Evolutionary conservation across 2,113 vertebrate genomes (phyloP), one percentile per base, ranked within the genome.

Genomic region (Syngnathus scovelli): DNA sequence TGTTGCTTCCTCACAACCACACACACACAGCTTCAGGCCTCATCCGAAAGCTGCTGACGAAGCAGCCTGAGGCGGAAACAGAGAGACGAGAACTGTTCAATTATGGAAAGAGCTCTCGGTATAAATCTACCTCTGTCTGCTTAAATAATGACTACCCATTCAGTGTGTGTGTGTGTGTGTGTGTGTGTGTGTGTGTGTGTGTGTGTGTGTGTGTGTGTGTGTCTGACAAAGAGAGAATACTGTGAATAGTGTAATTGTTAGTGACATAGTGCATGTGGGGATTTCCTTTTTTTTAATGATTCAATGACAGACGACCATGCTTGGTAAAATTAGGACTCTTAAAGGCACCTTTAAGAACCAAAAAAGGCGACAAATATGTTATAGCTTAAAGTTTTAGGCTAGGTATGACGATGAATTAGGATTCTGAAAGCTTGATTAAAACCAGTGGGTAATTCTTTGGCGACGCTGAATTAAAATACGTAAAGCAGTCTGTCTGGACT

Each of bases 21-120:
- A 51, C 49, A 68, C 69, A 55, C 64, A 44, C 49, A 38, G 73
- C 76, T 67, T 62, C 12, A 38, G 66, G 75, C 62, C 71, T 78
- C 70, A 75, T 60, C 73, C 73, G 61, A 71, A 85, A 84, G 69
- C 73, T 83, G 85, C 83, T 88, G 88, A 89, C 79, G 76, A 78
- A 80, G 89, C 88, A 78, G 55, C 48, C 68, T 21, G 59, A 75
- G 69, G 77, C 63, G 63, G 81, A 88, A 85, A 84, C 77, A 83
- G 55, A 80, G 72, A 77, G 70, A 80, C 64, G 77, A 87, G 88
- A 87, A 86, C 77, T 78, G 68, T 87, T 90, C 83, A 91, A 89
- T 90, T 90, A 90, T 90, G 81, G 78, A 88, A 83, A 90, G 84
- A 88, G 85, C 84, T 82, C 69, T 78, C 68, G 76, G 75, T 83